Evolutionary conservation across 2,797 vertebrate genomes (phyloP).

Genomic region (Characodon lateralis): DNA sequence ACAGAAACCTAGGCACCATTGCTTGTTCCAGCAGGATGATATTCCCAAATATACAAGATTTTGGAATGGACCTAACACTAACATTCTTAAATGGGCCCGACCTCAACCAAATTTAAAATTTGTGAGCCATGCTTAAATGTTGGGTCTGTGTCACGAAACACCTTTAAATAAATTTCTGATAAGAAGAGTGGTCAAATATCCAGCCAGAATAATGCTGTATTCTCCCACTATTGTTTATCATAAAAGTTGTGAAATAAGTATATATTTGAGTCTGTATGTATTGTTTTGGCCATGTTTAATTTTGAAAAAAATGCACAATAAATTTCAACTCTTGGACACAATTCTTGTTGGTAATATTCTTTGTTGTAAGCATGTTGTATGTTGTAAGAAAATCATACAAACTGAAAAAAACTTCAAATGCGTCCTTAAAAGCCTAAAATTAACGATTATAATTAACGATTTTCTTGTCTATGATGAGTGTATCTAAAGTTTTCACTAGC

Average conservation of each 20-base stretch:
- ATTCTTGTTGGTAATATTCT: neutral
- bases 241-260: neutral
- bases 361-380: neutral
- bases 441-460: no score
- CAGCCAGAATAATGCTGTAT: neutral
- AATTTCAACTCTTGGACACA: neutral
- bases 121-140: neutral
- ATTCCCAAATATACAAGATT: neutral
- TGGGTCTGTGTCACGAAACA: neutral
- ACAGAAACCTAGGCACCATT: neutral
- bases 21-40: neutral
- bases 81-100: neutral
- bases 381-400: neutral
- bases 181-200: neutral
- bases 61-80: neutral
- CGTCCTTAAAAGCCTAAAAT: neutral
- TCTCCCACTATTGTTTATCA: neutral
- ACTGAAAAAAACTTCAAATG: neutral
- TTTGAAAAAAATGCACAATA: neutral
- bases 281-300: neutral
- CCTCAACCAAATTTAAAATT: neutral
- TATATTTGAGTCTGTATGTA: neutral
- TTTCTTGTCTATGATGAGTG: neutral
- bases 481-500: neutral
- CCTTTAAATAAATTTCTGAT: neutral